phyloP scores from a whole-genome alignment of 2,797 vertebrate species.

The Syngnathus acus region DNA sequence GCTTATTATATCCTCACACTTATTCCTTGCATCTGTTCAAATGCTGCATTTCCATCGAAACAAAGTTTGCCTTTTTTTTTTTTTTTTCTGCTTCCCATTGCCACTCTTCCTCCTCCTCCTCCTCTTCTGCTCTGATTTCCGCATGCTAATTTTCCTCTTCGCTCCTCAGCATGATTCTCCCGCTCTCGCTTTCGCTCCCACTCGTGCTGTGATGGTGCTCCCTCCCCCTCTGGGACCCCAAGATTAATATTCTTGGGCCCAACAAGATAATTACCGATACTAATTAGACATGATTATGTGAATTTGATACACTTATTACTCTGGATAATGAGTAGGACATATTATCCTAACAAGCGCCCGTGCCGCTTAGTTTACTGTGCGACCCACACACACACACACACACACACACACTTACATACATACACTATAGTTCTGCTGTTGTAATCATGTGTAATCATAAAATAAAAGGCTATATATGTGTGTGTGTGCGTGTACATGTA shows the following conservation, averaged over 20 bases:
- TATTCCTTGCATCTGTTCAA: background rate
- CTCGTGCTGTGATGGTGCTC: constrained; percentile 69
- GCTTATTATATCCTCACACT: background rate
- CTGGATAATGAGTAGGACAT: constrained; percentile 83
- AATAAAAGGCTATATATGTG: constrained; percentile 37
- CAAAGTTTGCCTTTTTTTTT: constrained; percentile 62
- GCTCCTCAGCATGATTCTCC: constrained; percentile 71
- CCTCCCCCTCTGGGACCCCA: constrained; percentile 80
- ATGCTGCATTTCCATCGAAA: constrained; percentile 9
- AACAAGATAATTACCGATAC: constrained; percentile 98
- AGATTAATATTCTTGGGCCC: constrained; percentile 93
- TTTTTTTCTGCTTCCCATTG: constrained; percentile 50
- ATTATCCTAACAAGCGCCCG: constrained; percentile 80
- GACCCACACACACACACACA: constrained; percentile 52
- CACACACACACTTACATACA: constrained; percentile 7
- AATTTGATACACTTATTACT: constrained; percentile 94
- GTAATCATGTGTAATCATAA: constrained; percentile 59
- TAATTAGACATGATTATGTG: constrained; percentile 99
- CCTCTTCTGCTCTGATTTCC: constrained; percentile 66
- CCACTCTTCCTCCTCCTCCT: constrained; percentile 13
- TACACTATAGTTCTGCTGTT: constrained; percentile 56
- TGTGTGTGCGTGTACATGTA: too few relatives aligned
- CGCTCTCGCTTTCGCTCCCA: constrained; percentile 58
- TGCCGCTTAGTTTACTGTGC: constrained; percentile 74
- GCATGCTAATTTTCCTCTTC: constrained; percentile 73